phyloP scores from a whole-genome alignment of 1,140 invertebrate species.

The Copidosoma floridanum region DNA sequence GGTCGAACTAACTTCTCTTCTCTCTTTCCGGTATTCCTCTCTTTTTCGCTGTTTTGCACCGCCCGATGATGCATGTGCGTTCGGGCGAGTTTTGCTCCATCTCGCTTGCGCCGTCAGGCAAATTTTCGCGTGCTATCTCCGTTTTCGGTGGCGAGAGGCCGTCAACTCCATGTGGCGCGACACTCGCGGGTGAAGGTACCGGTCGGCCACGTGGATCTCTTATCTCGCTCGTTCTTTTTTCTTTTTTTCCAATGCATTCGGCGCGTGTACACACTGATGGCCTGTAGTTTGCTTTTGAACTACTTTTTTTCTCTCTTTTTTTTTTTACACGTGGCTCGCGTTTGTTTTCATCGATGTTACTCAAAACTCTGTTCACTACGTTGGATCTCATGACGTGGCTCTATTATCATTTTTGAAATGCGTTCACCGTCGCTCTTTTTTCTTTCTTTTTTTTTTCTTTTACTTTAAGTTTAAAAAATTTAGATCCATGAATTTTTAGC shows the following conservation, averaged over 20 bases:
- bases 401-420: too few relatives aligned
- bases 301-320: constrained; percentile 17
- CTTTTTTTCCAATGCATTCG: background rate
- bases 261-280: background rate
- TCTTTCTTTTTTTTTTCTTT: too few relatives aligned
- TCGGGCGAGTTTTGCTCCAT: background rate
- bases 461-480: too few relatives aligned
- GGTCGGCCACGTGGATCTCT: constrained; percentile 9
- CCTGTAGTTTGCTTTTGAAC: background rate
- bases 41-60: constrained; percentile 15
- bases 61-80: background rate
- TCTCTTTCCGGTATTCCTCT: too few relatives aligned
- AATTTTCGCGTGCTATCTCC: background rate
- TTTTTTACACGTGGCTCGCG: constrained; percentile 4
- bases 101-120: constrained; percentile 3
- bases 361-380: too few relatives aligned
- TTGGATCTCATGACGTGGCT: too few relatives aligned
- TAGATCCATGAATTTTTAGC: too few relatives aligned
- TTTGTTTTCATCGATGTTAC: too few relatives aligned
- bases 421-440: too few relatives aligned
- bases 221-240: constrained; percentile 16
- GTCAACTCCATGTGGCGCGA: background rate
- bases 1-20: too few relatives aligned
- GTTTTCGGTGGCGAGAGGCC: background rate
- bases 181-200: background rate